phyloP scores from a whole-genome alignment of 2,888 invertebrate genomes.

The Drosophila pegasa region DNA sequence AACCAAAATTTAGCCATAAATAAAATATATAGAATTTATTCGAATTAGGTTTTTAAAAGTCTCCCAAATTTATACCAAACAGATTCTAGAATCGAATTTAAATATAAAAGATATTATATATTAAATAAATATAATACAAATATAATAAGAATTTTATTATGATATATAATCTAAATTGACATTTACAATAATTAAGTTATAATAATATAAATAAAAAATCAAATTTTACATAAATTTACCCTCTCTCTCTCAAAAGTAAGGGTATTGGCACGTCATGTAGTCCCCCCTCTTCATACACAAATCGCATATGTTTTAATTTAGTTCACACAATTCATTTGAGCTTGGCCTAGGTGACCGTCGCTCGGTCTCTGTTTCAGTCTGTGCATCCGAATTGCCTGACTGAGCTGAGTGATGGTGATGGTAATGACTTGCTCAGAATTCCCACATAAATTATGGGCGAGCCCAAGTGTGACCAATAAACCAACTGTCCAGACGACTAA shows the following conservation, averaged over 20 bases:
- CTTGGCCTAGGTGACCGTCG: slow-evolving; percentile 61
- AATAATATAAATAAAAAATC: background rate
- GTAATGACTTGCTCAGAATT: slow-evolving; percentile 74
- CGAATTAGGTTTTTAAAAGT: too few species aligned
- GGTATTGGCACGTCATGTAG: slow-evolving; percentile 22
- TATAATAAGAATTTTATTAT: too few species aligned
- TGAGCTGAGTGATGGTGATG: slow-evolving; percentile 69
- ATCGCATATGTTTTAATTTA: slow-evolving; percentile 65
- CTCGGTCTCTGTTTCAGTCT: slow-evolving; percentile 29
- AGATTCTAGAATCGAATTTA: too few species aligned
- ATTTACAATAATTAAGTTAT: too few species aligned
- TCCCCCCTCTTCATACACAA: background rate
- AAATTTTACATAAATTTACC: background rate
- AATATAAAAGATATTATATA: too few species aligned
- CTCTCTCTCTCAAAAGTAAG: slow-evolving; percentile 10
- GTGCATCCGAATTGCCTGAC: slow-evolving; percentile 48
- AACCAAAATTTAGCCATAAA: too few species aligned
- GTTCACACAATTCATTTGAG: slow-evolving; percentile 78
- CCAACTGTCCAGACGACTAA: slow-evolving; percentile 73
- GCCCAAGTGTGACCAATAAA: slow-evolving; percentile 84
- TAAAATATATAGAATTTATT: too few species aligned
- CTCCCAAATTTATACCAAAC: too few species aligned
- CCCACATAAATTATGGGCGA: slow-evolving; percentile 83
- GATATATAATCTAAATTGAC: too few species aligned
- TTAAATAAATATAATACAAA: too few species aligned